Conservation (phyloP, 2,113 vertebrate species). For the Peromyscus leucopus region DNA sequence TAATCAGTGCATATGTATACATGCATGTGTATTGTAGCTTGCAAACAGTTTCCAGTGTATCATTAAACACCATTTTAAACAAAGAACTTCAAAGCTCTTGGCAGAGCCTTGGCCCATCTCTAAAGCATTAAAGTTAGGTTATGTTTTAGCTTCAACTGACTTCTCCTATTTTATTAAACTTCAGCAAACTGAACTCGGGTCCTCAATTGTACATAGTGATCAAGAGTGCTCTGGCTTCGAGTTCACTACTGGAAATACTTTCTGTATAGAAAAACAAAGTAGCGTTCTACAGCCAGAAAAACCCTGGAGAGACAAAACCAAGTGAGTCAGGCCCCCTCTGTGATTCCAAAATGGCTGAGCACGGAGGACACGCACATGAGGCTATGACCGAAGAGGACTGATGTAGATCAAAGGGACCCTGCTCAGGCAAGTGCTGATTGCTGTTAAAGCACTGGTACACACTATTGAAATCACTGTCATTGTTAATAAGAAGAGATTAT, state of each 20-base stretch:
- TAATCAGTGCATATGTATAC: neutral
- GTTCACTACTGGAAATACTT: slow-evolving; percentile 5
- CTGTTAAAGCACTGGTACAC: neutral
- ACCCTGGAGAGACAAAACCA: neutral
- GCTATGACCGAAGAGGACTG: neutral
- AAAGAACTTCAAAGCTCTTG: neutral
- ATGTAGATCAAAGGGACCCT: too few relatives aligned
- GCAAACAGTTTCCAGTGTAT: neutral
- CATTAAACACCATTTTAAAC: neutral
- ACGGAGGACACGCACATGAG: neutral
- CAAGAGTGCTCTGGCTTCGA: neutral
- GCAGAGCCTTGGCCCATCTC: neutral
- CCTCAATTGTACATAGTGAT: neutral
- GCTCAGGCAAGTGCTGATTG: neutral
- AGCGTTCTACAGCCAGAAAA: neutral
- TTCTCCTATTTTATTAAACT: neutral
- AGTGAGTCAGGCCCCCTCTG: neutral
- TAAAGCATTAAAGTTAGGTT: neutral
- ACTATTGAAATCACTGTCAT: neutral
- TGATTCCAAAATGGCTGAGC: neutral
- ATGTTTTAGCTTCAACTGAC: neutral
- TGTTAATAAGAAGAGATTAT: neutral
- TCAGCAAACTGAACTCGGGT: neutral
- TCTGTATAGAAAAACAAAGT: slow-evolving; percentile 25
- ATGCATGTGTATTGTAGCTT: neutral